Evolutionary conservation across 2,888 invertebrate species (phyloP).

Genomic region (Parnassius apollo): DNA sequence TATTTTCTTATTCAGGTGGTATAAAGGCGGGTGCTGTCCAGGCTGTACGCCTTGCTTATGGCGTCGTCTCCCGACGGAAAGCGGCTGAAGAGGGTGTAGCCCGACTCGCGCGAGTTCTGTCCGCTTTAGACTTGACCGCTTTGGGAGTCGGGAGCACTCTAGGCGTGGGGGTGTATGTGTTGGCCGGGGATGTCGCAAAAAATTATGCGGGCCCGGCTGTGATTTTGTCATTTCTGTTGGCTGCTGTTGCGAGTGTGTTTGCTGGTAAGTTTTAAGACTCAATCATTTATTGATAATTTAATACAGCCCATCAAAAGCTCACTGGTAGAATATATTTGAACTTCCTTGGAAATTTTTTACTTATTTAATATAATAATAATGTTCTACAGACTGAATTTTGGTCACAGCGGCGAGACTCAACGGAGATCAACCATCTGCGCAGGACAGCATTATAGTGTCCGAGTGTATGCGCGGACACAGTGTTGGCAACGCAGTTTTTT

Average conservation of each 20-base stretch:
- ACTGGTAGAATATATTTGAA: background rate
- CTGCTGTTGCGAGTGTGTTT: slow-evolving; percentile 93
- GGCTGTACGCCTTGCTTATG: slow-evolving; percentile 56
- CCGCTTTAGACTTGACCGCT: slow-evolving; percentile 90
- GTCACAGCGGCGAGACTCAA: too few species aligned
- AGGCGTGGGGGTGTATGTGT: slow-evolving; percentile 94
- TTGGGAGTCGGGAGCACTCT: slow-evolving; percentile 91
- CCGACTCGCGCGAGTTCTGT: slow-evolving; percentile 86
- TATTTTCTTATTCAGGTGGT: slow-evolving; percentile 49
- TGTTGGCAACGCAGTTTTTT: too few species aligned
- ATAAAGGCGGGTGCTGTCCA: slow-evolving; percentile 63
- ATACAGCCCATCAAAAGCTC: too few species aligned
- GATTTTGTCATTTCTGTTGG: slow-evolving; percentile 92
- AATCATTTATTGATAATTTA: too few species aligned
- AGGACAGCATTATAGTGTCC: too few species aligned
- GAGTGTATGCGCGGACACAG: too few species aligned
- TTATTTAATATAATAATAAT: too few species aligned
- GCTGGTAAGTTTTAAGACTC: slow-evolving; percentile 82
- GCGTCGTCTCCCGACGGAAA: slow-evolving; percentile 68
- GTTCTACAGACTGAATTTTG: too few species aligned
- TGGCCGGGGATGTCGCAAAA: slow-evolving; percentile 92
- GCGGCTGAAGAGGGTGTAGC: slow-evolving; percentile 72
- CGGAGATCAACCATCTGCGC: too few species aligned
- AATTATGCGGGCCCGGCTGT: slow-evolving; percentile 92
- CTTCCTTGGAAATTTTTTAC: too few species aligned